A percentile compares a stretch with the other conserved stretches of the same genome.
Conservation (phyloP, 2,888 invertebrate species). For the Drosophila neutralis region DNA sequence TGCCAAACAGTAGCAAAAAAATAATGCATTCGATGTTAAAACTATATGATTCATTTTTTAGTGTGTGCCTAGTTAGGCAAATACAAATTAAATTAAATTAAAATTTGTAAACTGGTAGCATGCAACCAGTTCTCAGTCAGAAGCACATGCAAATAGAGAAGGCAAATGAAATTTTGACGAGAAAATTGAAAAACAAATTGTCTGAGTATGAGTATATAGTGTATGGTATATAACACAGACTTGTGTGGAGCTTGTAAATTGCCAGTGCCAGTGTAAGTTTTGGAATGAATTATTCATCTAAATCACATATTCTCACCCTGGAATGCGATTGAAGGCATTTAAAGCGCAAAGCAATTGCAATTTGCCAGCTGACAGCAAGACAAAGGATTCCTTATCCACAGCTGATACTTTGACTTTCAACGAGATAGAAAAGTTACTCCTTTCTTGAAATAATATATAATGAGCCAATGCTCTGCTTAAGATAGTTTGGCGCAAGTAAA, state of each 20-base stretch:
- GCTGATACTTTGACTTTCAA: background rate
- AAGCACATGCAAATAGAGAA: slow-evolving; percentile 52
- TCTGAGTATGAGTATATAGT: slow-evolving; percentile 9
- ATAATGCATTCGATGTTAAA: slow-evolving; percentile 53
- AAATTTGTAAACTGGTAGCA: slow-evolving; percentile 55
- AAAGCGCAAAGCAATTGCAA: background rate
- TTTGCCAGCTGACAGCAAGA: background rate
- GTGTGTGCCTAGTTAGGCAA: slow-evolving; percentile 65
- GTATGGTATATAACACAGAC: slow-evolving; percentile 9
- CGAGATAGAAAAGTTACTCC: background rate
- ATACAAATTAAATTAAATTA: slow-evolving; percentile 64
- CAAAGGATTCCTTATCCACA: background rate
- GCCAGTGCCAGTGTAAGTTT: slow-evolving; percentile 9
- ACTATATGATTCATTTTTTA: slow-evolving; percentile 59
- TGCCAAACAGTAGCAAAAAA: background rate
- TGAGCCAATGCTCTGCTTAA: background rate
- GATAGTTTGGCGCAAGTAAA: background rate
- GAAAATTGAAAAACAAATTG: slow-evolving; percentile 41
- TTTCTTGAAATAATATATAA: background rate
- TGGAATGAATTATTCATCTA: slow-evolving; percentile 34
- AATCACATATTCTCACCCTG: slow-evolving; percentile 19
- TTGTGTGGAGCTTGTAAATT: slow-evolving; percentile 15
- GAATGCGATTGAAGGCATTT: background rate
- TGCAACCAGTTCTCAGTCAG: slow-evolving; percentile 35
- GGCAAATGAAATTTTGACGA: slow-evolving; percentile 47